Base-by-base conservation (phyloP, 2,797 vertebrate species). In the Parauchenoglanis ngamensis region DNA sequence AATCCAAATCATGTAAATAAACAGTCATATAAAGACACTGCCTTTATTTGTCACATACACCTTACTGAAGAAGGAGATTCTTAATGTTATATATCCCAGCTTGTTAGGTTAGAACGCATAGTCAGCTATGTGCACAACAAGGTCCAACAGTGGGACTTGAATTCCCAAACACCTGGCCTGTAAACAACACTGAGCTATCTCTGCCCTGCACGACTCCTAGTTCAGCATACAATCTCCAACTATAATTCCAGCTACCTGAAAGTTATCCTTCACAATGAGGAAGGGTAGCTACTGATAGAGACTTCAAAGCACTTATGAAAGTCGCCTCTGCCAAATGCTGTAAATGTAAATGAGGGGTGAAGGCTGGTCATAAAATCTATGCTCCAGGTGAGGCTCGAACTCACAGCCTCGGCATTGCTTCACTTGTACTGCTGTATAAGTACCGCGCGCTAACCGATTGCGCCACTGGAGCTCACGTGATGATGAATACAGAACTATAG, bases 401-500 rank as follows among this genome's bases (percentile, higher is more conserved):
- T 44, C 78, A 59, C 77, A 79, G 40, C 77, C 77, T 63, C 77
- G 10, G 31, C 56, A 80, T 59, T 23, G 76, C 76, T 57, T 23
- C 19, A 57, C n/a, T 0, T 12, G 28, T 23, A 79, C 76, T 57
- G 28, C 28, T 23, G 1, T 79, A 57, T 57, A 79, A 79, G 54
- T 40, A 35, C 76, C 28, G 28, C 54, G 17, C 28, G 54, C 54
- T 79, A 23, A 57, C 54, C 76, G 28, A 79, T 79, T 35, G 10
- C 54, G 11, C 56, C 77, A 79, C 77, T 79, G 21, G 31, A 79
- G 56, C 75, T 0, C 3, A 35, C 35, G 1, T 35, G 35, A 35
- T 35, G 35, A 35, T 35, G 35, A 35, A 35, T 35, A 35, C 35
- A 35, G 35, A 35, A 35, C 35, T 35, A 35, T 35, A 2, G 3